Evolutionary conservation across 2,113 vertebrate species (phyloP), one percentile per base, ranked within the genome.

Genomic region (Cervus canadensis): DNA sequence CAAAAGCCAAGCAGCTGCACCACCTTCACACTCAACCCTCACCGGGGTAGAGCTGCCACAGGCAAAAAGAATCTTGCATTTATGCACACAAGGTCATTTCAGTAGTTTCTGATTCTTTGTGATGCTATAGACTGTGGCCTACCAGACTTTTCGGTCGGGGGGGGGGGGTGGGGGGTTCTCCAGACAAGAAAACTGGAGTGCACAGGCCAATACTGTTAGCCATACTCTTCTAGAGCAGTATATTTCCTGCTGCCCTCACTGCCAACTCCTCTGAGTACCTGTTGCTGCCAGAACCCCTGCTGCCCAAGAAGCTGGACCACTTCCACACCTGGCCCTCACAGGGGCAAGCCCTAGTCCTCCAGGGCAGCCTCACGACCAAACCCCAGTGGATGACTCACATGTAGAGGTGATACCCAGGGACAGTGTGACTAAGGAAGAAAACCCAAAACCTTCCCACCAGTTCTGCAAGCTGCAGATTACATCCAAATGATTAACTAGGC

Each of bases 61-160:
- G 9, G n/a, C n/a, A 36, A 67, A n/a, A 17, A n/a, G 12, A 19
- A 19, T 4, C 62, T 67, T 19, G 33, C 9, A 67, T 67, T 33
- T 67, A 19, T 67, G 64, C 30, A 67, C 4, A 19, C 17, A 71
- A n/a, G 64, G 8, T 36, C n/a, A 36, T n/a, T 71, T 71, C n/a
- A 36, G 9, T 36, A 71, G 8, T 36, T 71, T 71, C n/a, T 0
- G 0, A 21, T 19, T 71, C 17, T 67, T 21, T 71, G n/a, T 71
- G 17, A 21, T 9, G 4, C 64, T 71, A 11, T 71, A 71, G n/a
- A 11, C n/a, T 71, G 64, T 36, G n/a, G 17, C 64, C 17, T 71
- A 19, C 17, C n/a, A 36, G 64, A 9, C 17, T 36, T 36, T 21
- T 36, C 64, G 36, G n/a, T 71, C 64, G 21, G 17, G 64, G 21